A percentile compares a stretch with the other conserved stretches of the same genome.
These are phyloP conservation scores for Pterostichus madidus DNA, from an alignment of 2,888 invertebrate genomes.

Conservation along the genomic window DNA sequence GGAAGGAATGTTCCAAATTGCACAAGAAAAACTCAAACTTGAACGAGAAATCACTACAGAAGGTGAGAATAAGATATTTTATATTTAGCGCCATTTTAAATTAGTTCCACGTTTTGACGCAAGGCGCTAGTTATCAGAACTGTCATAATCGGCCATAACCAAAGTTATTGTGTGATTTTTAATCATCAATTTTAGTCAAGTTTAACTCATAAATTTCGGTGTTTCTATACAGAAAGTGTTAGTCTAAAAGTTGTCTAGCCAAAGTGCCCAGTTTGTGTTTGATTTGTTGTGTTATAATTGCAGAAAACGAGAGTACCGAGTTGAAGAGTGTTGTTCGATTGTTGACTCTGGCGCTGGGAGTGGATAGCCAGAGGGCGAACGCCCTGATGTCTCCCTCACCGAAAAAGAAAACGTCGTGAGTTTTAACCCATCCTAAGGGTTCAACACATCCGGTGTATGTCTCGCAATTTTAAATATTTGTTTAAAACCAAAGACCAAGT, in stretches of 20 bases:
- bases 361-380: conserved; percentile 75
- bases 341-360: conserved; percentile 88
- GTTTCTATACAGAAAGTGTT: too few species aligned
- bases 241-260: too few species aligned
- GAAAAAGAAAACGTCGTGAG: conserved; percentile 69
- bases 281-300: not conserved
- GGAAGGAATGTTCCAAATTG: conserved; percentile 94
- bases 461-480: conserved; percentile 2
- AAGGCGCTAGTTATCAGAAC: too few species aligned
- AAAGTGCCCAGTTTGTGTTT: too few species aligned
- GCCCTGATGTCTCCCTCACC: conserved; percentile 74
- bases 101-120: too few species aligned
- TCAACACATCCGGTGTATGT: not conserved
- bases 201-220: too few species aligned
- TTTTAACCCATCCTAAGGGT: not conserved
- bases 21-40: conserved; percentile 93
- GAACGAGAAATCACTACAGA: conserved; percentile 90
- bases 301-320: conserved; percentile 86
- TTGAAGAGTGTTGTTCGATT: conserved; percentile 89
- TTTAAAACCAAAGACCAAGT: conserved; percentile 59
- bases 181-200: too few species aligned
- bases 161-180: too few species aligned
- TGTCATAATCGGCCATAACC: too few species aligned
- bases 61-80: conserved; percentile 71
- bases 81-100: not conserved